Evolutionary conservation across 2,113 vertebrate genomes (phyloP), one percentile per base, ranked within the genome.

Genomic region (Bettongia penicillata): DNA sequence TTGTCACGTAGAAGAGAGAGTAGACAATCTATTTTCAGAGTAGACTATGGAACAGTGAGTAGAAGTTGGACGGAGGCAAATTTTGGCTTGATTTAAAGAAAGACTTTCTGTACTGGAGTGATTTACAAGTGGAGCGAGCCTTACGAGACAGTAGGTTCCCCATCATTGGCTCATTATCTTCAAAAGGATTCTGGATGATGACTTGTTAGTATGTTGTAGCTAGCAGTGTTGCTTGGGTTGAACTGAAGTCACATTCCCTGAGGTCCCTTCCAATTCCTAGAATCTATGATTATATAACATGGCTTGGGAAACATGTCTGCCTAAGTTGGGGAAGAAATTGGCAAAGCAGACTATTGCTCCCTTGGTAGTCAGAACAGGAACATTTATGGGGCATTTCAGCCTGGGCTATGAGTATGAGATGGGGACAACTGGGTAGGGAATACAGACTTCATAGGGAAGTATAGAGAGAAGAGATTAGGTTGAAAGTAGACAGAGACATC

Each of bases 1-100:
- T 68, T 68, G 11, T 61, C 57, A 12, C 14, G 14, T 68, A 16
- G 31, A 68, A 68, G 57, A 68, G 28, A 37, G 57, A 68, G 11
- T 14, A 26, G 0, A 55, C 1, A 0, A 68, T 37, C 31, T 68
- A 68, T 68, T 37, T 68, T 68, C 61, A 37, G 61, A 68, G 1
- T 37, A 68, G 4, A 68, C 37, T 37, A 68, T 68, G 14, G 14
- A 68, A 12, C 28, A 68, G 61, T 53, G 37, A 7, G 50, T 25
- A 49, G 90, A 91, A 94, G 50, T 9, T 77, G 49, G 0, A 53
- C 37, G 57, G 24, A 94, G n/a, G 90, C 50, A 49, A 90, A 57
- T 89, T 95, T 93, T 77, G 50, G 43, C 47, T 77, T 94, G 49
- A 47, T 92, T 93, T 93, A 89, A 93, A 95, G 26, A 90, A 55